phyloP scores from a whole-genome alignment of 2,888 invertebrate genomes.

The Heteromyza rotundicornis region DNA sequence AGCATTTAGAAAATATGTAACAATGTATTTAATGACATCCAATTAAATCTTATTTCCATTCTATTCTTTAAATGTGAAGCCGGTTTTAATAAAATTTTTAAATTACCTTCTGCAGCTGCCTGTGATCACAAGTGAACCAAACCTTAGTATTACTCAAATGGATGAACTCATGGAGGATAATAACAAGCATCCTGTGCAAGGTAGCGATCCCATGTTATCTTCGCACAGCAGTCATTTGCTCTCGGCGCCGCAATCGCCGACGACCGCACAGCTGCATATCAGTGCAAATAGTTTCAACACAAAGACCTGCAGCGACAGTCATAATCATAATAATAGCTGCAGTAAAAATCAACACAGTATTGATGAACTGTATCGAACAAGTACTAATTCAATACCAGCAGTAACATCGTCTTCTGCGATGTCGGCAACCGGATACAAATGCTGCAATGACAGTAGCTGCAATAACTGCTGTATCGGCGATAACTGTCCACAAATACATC shows the following conservation, averaged over 20 bases:
- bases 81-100: too few species aligned
- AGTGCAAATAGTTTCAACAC: not conserved
- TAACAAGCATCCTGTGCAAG: slow-evolving; percentile 66
- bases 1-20: not conserved
- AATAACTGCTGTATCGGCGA: slow-evolving; percentile 30
- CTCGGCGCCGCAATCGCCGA: slow-evolving; percentile 64
- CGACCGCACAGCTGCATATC: slow-evolving; percentile 35
- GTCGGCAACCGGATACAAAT: slow-evolving; percentile 12
- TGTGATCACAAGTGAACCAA: slow-evolving; percentile 66
- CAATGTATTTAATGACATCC: slow-evolving; percentile 10
- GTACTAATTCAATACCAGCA: too few species aligned
- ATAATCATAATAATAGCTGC: slow-evolving; percentile 1
- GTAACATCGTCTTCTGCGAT: too few species aligned
- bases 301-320: not conserved
- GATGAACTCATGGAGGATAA: slow-evolving; percentile 73
- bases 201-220: slow-evolving; percentile 72
- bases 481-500: slow-evolving; percentile 24
- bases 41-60: too few species aligned
- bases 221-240: slow-evolving; percentile 47
- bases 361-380: not conserved
- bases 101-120: slow-evolving; percentile 68
- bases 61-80: too few species aligned
- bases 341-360: slow-evolving; percentile 7
- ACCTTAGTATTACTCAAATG: slow-evolving; percentile 67
- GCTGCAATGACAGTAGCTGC: slow-evolving; percentile 15